phyloP scores from a whole-genome alignment of 2,888 invertebrate species.

The Melinopterus prodromus region DNA sequence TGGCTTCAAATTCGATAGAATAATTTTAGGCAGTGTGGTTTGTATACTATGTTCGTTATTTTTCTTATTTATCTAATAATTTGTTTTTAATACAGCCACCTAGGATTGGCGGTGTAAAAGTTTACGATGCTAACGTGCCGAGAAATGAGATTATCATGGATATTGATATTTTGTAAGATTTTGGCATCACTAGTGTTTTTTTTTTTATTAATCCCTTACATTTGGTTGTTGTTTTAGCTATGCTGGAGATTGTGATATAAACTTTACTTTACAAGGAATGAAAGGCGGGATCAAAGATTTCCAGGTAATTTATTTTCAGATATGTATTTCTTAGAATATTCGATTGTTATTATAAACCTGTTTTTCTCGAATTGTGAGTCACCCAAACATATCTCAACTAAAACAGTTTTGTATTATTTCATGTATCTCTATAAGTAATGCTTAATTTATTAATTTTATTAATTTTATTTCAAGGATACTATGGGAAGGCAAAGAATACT shows the following conservation, averaged over 20 bases:
- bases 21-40: conserved; percentile 94
- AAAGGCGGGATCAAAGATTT: conserved; percentile 86
- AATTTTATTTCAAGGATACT: neutral
- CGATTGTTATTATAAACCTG: neutral
- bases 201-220: conserved; percentile 14
- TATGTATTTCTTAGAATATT: neutral
- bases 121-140: conserved; percentile 93
- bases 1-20: conserved; percentile 93
- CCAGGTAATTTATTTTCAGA: conserved; percentile 63
- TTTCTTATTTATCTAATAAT: neutral
- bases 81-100: conserved; percentile 73
- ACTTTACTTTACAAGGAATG: conserved; percentile 85
- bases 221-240: conserved; percentile 68
- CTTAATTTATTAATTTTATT: too few relatives aligned
- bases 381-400: neutral
- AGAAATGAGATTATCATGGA: conserved; percentile 98
- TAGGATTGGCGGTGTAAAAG: conserved; percentile 93
- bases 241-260: conserved; percentile 96
- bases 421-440: neutral
- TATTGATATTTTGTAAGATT: conserved; percentile 83
- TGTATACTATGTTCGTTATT: conserved; percentile 53
- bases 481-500: too few relatives aligned
- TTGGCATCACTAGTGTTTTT: neutral
- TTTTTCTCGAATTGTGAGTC: neutral
- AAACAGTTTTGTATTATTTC: neutral